Base-by-base conservation (phyloP, 2,113 vertebrate species). In the Mormyrus lacerda region DNA sequence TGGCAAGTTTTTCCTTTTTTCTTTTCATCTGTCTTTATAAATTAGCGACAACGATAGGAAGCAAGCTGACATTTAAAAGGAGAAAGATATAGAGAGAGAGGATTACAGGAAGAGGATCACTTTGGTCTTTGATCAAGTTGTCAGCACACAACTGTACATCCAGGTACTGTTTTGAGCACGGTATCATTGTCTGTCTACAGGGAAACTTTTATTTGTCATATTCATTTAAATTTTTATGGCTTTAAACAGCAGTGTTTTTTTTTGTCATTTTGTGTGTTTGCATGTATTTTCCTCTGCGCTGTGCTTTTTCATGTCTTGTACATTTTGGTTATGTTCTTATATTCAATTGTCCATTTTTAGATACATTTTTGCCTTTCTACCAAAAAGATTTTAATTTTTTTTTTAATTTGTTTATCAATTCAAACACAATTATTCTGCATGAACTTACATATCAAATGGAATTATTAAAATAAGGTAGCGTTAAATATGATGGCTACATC, bases 121-220 rank as follows among this genome's bases (percentile, higher is more conserved):
- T 35, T 90, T 48, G 47, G 65, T 89, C 91, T 91, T 91, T 88
- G 51, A 89, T 87, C 55, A 15, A 90, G 91, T 89, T 85, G 91
- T 90, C 89, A 87, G 89, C 85, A 88, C 85, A 76, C 90, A 88
- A 73, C 47, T 69, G 76, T 89, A 91, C 90, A 92, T 91, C 90
- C 93, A 95, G 95, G 95, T 96, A 96, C 85, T 90, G 50, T 90
- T 44, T 90, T 73, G 50, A n/a, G 55, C 61, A n/a, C 6, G 69
- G 1, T 55, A 27, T 89, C n/a, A 9, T 5, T 73, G 11, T 85
- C 27, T 91, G 79, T 89, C 83, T 47, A 10, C 10, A 21, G 45
- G 83, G 24, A 44, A 51, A 51, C n/a, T 53, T 87, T 47, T 50
- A 58, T 79, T 35, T 86, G 6, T 79, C 83, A 19, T 73, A 17